These are phyloP conservation scores for Amphiprion clarkii DNA, from an alignment of 2,797 vertebrate species.

Conservation along the genomic window DNA sequence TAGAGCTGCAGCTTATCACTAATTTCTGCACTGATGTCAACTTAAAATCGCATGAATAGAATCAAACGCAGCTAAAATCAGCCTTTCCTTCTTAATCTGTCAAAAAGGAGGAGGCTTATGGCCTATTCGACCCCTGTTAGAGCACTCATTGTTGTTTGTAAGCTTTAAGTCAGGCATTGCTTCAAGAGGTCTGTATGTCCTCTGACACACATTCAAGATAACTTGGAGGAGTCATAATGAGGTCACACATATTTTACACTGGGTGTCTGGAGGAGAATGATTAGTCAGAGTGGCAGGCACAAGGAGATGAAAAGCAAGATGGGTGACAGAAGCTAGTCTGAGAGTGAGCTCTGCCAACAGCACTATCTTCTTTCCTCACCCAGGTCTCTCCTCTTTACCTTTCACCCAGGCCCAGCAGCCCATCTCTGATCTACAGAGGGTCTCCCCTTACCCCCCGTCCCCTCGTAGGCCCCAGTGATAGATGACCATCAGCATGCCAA, in stretches of 20 bases:
- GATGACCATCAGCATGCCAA: conserved; percentile 90
- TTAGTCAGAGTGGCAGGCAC: neutral
- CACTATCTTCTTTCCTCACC: conserved; percentile 64
- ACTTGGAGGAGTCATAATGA: conserved; percentile 12
- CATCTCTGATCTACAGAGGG: conserved; percentile 78
- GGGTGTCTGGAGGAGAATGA: conserved; percentile 14
- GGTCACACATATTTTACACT: conserved; percentile 8
- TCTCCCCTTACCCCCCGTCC: conserved; percentile 66
- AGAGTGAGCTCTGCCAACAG: conserved; percentile 62
- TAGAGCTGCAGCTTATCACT: neutral
- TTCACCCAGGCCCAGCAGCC: conserved; percentile 77
- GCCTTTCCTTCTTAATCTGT: neutral
- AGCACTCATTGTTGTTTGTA: neutral
- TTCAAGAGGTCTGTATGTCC: conserved; percentile 9
- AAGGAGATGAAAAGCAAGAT: conserved; percentile 26
- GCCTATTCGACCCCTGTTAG: neutral
- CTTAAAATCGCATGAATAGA: neutral
- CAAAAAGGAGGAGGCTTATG: neutral
- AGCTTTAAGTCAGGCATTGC: neutral
- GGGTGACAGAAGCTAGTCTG: conserved; percentile 58
- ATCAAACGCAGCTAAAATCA: neutral
- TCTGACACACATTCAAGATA: conserved; percentile 32
- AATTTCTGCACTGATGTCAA: conserved; percentile 40
- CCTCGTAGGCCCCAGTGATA: conserved; percentile 88
- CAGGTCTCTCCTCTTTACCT: conserved; percentile 73